A percentile compares a stretch with the other conserved stretches of the same genome.
phyloP scores from a whole-genome alignment of 1,140 invertebrate genomes.

The Latrodectus geometricus region DNA sequence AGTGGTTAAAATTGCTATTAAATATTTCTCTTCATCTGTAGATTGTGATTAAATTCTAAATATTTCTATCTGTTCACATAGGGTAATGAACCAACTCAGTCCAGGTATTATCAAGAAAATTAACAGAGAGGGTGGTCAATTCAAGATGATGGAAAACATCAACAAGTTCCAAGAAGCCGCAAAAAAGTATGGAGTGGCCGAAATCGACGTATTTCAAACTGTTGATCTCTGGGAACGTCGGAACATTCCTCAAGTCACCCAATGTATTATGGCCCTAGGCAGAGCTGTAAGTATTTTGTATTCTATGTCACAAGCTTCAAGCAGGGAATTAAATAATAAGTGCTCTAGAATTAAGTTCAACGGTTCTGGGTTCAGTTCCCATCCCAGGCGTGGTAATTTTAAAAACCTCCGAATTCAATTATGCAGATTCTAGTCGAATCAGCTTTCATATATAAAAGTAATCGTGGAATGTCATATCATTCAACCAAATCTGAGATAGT shows the following conservation, averaged over 20 bases:
- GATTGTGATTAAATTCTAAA: too few relatives aligned
- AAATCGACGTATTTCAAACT: constrained; percentile 93
- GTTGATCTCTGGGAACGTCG: constrained; percentile 94
- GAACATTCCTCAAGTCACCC: constrained; percentile 89
- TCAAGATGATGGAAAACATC: constrained; percentile 97
- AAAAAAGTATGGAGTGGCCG: constrained; percentile 86
- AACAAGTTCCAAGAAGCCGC: constrained; percentile 92
- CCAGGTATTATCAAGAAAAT: constrained; percentile 87
- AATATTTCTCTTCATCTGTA: too few relatives aligned
- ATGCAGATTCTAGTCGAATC: neutral
- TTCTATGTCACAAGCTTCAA: neutral
- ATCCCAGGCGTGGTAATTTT: neutral
- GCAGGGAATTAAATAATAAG: neutral
- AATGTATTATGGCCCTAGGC: constrained; percentile 88
- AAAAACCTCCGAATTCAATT: neutral
- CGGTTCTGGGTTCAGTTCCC: too few relatives aligned
- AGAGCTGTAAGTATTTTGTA: constrained; percentile 78
- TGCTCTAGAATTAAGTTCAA: too few relatives aligned
- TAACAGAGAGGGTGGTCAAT: constrained; percentile 88
- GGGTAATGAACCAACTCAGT: constrained; percentile 86
- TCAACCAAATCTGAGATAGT: too few relatives aligned
- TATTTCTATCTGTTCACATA: constrained; percentile 61
- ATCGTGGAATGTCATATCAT: too few relatives aligned
- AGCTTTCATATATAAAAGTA: too few relatives aligned
- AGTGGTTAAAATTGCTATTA: too few relatives aligned